These are phyloP conservation scores for Bos javanicus DNA, from an alignment of 2,113 vertebrate genomes.

Conservation along the genomic window DNA sequence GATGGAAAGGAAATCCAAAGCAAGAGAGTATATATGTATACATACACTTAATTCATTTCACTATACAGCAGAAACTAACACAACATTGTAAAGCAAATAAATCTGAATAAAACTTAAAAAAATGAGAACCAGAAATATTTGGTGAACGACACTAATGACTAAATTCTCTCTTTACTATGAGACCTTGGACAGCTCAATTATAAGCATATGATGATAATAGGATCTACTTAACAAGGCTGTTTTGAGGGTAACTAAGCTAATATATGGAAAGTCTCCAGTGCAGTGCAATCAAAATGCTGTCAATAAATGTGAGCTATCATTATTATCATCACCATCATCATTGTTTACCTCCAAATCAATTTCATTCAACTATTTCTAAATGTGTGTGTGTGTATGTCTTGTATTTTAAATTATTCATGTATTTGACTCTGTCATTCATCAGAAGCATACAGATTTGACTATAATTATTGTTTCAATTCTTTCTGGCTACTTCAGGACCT, in stretches of 20 bases:
- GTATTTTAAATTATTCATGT: not conserved
- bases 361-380: not conserved
- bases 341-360: not conserved
- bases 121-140: not conserved
- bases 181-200: not conserved
- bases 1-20: not conserved
- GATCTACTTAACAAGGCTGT: not conserved
- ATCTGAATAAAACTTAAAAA: fast-evolving
- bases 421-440: not conserved
- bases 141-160: not conserved
- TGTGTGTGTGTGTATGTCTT: not conserved
- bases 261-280: not conserved
- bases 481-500: not conserved
- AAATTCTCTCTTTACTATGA: not conserved
- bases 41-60: not conserved
- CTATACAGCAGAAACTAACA: not conserved
- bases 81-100: not conserved
- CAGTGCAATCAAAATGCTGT: not conserved
- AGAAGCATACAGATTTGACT: not conserved
- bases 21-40: not conserved
- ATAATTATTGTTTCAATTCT: not conserved
- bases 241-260: not conserved
- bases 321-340: not conserved
- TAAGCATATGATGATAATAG: not conserved
- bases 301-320: not conserved